Evolutionary conservation across 2,797 vertebrate genomes (phyloP), one percentile per base, ranked within the genome.

Genomic region (Hephaestus fuliginosus): DNA sequence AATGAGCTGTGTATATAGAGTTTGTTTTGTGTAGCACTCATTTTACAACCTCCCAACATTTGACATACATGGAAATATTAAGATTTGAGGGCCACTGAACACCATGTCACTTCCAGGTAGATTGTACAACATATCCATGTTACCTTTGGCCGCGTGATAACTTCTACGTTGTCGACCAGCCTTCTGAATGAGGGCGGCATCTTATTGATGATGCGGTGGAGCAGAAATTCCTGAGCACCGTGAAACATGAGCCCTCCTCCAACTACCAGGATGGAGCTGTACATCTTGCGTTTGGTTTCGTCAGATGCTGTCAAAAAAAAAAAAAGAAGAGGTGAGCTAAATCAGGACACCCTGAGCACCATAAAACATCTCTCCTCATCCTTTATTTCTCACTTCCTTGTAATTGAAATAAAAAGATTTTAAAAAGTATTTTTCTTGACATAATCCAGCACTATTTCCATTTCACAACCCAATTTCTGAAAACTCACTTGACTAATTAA

Each of bases 271-370:
- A 99, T 97, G 81, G 97, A 99, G 86, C 98, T 97, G 92, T 99
- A 99, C 98, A 99, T 99, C 92, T 99, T 99, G 81, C 98, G 97
- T 86, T 99, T 99, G 66, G 97, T 99, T 91, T 99, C 98, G 36
- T 99, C 98, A 5, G 98, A 99, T 11, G 96, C 98, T 99, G 93
- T 46, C 92, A 90, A 86, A 4, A 76, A 60, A 85, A 85, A 83
- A 10, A 11, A 9, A 55, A 17, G 10, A 64, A 0, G 7, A 36
- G 2, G 4, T 36, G 4, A 28, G 0, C 2, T 49, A 25, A 68
- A 58, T 70, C 43, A 53, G 7, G 11, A 68, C 7, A 49, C 8
- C 1, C 4, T 39, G 13, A 64, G n/a, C 14, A 44, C 10, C 0
- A 1, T 17, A 14, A 70, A 53, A 55, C 39, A 78, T 55, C 46